Base-by-base conservation (phyloP, 2,888 invertebrate genomes). In the Ochlodes sylvanus region DNA sequence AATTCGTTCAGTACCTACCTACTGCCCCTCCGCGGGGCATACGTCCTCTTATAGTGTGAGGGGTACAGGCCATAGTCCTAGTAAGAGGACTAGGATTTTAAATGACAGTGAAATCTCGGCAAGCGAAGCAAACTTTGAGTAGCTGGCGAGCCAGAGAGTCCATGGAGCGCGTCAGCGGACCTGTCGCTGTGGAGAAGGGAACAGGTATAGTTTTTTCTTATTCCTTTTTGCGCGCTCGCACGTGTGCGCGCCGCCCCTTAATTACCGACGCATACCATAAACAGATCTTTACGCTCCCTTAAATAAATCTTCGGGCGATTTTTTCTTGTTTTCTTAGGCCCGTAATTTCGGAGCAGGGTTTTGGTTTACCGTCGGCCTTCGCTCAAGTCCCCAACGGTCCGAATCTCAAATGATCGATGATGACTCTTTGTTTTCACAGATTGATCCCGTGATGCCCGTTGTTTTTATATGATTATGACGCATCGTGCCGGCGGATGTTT, bases 271-370 rank as follows among this genome's bases (percentile, higher is more conserved):
- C 93, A 93, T 93, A 93, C 93, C 93, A 93, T 93, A 93, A 93
- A 93, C 93, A 93, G 91, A 93, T 92, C 92, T 93, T 93, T 92
- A 92, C 92, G 93, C 92, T 92, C 88, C 92, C 88, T 93, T 92
- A 92, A 92, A 92, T 93, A 93, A 92, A 93, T 93, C 93, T 92
- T 90, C 85, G 84, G 74, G 75, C 74, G 71, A 75, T 80, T 85
- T 85, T 89, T 86, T 85, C 79, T 85, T 90, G 87, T 92, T 92
- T 90, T 92, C 87, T 91, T 91, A 89, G 89, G 88, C 73, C 82
- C 80, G 82, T 90, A 89, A 90, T 88, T 89, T 90, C 71, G 86
- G 82, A 85, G 83, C 85, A 82, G 78, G 83, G 85, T 85, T 84
- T 85, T 87, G 90, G 90, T 87, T 90, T 86, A 89, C 89, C 88